These are phyloP conservation scores for Brachylomia viminalis DNA, from an alignment of 2,888 invertebrate species.

Conservation along the genomic window DNA sequence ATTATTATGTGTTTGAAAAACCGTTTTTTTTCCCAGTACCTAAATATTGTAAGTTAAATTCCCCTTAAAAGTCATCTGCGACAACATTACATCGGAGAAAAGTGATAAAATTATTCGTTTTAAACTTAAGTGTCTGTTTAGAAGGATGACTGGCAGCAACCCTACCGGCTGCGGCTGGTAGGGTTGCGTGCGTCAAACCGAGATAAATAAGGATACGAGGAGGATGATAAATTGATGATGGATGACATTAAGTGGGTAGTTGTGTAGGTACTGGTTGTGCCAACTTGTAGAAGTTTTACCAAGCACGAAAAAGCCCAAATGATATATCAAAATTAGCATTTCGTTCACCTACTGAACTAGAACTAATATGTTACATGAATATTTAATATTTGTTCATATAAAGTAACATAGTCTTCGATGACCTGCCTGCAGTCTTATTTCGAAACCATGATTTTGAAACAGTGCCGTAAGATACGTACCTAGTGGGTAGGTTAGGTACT, in stretches of 20 bases:
- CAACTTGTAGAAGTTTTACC: background rate
- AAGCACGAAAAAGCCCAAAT: background rate
- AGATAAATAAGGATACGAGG: too few species aligned
- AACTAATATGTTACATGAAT: background rate
- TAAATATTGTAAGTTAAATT: background rate
- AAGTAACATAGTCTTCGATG: background rate
- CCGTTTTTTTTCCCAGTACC: background rate
- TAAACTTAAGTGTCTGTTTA: background rate
- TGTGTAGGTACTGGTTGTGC: background rate
- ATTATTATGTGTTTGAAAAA: background rate
- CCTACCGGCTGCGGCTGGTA: background rate
- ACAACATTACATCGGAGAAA: background rate
- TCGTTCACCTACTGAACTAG: too few species aligned
- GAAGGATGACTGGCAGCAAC: background rate
- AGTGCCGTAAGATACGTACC: background rate
- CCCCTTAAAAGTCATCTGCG: background rate
- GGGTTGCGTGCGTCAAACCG: too few species aligned
- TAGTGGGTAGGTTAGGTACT: too few species aligned
- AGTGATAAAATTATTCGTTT: background rate
- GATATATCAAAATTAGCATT: background rate
- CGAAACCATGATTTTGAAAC: constrained; percentile 1
- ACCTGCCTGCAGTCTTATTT: background rate
- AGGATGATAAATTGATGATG: too few species aligned
- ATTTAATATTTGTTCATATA: background rate
- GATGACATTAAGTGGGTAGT: background rate